phyloP scores from a whole-genome alignment of 2,888 invertebrate species.

The Adelphocoris suturalis region DNA sequence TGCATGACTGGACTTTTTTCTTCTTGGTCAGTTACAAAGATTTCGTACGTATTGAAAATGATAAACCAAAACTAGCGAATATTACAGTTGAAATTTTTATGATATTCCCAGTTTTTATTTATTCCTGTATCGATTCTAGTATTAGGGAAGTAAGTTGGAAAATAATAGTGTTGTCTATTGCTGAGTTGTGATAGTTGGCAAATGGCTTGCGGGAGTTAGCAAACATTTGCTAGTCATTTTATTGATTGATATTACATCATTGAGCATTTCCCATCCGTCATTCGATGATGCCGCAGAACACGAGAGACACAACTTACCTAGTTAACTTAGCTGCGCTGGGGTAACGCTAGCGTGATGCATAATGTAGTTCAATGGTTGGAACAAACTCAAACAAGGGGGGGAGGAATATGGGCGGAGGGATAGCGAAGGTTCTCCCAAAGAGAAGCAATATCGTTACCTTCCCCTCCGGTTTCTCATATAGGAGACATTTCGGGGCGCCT shows the following conservation, averaged over 20 bases:
- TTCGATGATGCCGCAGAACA: not conserved
- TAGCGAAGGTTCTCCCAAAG: not conserved
- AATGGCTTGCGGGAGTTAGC: too few relatives aligned
- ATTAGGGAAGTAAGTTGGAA: too few relatives aligned
- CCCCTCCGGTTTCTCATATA: constrained; percentile 14
- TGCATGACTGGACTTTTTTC: too few relatives aligned
- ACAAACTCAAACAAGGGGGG: not conserved
- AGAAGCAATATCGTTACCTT: constrained; percentile 43
- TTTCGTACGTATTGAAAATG: too few relatives aligned
- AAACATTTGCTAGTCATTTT: too few relatives aligned
- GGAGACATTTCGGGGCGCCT: constrained; percentile 43
- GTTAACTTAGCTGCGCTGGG: not conserved
- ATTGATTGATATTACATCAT: not conserved
- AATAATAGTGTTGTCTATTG: too few relatives aligned
- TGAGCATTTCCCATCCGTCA: not conserved
- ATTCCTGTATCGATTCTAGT: too few relatives aligned
- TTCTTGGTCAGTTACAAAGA: too few relatives aligned
- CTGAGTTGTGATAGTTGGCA: too few relatives aligned
- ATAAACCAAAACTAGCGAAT: too few relatives aligned
- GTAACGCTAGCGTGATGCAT: constrained; percentile 33
- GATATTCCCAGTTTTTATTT: too few relatives aligned
- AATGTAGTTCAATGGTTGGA: constrained; percentile 41
- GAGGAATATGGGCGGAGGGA: not conserved
- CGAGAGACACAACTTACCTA: not conserved
- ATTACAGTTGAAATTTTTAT: too few relatives aligned